Evolutionary conservation across 2,888 invertebrate species (phyloP), one percentile per base, ranked within the genome.

Genomic region (Anthophora plumipes): DNA sequence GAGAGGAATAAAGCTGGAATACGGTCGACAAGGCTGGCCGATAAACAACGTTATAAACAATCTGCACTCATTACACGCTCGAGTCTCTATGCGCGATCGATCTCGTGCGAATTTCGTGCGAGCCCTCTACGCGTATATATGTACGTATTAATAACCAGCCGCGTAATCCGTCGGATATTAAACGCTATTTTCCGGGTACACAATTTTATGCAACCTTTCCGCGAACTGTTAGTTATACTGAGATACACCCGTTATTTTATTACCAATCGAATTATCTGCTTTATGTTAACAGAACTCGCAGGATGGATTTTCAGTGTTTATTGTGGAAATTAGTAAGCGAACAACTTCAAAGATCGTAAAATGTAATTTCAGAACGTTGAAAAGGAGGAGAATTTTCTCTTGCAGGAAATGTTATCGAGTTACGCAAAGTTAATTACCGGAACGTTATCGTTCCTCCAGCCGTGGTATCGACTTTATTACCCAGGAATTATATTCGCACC

Each of bases 41-140:
- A 86, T 86, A 77, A 86, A 86, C 79, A 86, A 80, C 84, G 82
- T 86, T 85, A 84, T 84, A 86, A 86, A 86, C 85, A 86, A 84
- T 86, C 77, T 46, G 70, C 50, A 70, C 77, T 76, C 84, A 76
- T 86, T 85, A 75, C 82, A 66, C 50, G 59, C 48, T 20, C 54
- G 57, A 73, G 63, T 69, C 73, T 81, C 63, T n/a, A 37, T 41
- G 22, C 14, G 31, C 64, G 74, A 80, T 80, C 80, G 80, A 80
- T 73, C 37, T 61, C n/a, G 31, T 31, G 43, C 50, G 25, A 80
- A 70, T 74, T 68, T 79, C 59, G 59, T 46, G 48, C 25, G 12
- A 20, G 46, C 72, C n/a, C 4, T 31, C 69, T 22, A 50, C 25
- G 14, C 48, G 59, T 7, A 9, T 39, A 66, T 43, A 66, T 43